phyloP scores from a whole-genome alignment of 2,888 invertebrate genomes.

The Nomada ruficornis region DNA sequence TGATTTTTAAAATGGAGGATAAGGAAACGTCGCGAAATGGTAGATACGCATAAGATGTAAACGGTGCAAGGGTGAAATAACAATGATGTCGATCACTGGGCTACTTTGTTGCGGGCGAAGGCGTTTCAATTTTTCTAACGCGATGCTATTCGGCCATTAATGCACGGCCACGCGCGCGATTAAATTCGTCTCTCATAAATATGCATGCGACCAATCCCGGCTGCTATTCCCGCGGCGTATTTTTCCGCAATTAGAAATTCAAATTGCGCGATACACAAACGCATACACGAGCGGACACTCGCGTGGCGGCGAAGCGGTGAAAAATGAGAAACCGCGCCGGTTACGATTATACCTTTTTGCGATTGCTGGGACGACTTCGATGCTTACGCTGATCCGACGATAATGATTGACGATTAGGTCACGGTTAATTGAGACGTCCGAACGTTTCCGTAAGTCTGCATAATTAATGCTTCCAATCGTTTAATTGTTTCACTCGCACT shows the following conservation, averaged over 20 bases:
- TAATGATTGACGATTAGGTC: no score
- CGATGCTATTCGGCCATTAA: slow-evolving; percentile 20
- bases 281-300: not conserved
- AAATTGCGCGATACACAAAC: slow-evolving; percentile 30
- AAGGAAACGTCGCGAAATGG: not conserved
- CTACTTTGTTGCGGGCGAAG: not conserved
- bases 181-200: slow-evolving; percentile 51
- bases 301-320: no score
- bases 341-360: not conserved
- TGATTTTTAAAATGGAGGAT: slow-evolving; percentile 3
- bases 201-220: slow-evolving; percentile 31
- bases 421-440: not conserved
- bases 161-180: slow-evolving; percentile 25
- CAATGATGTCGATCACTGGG: not conserved
- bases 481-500: not conserved
- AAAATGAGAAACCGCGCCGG: not conserved
- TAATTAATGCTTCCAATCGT: not conserved
- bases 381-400: not conserved
- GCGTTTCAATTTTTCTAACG: not conserved
- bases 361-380: not conserved
- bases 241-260: slow-evolving; percentile 54
- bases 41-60: slow-evolving; percentile 7
- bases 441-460: not conserved
- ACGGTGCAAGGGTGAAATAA: not conserved
- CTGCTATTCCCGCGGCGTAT: slow-evolving; percentile 28